phyloP scores from a whole-genome alignment of 2,888 invertebrate species.

The Pterobdella sp. region DNA sequence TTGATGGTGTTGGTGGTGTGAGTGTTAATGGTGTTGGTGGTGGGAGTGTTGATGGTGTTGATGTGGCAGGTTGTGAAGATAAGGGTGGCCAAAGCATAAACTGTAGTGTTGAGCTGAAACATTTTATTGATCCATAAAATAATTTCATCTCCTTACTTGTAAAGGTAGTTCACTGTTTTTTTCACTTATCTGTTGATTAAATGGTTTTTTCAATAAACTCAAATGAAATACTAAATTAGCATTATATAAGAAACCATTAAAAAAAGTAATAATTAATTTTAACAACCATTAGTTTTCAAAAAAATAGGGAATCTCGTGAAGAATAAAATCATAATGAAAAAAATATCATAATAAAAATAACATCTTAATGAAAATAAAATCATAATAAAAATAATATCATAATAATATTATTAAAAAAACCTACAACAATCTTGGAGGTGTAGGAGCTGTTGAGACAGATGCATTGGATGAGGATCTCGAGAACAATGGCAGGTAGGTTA shows the following conservation, averaged over 20 bases:
- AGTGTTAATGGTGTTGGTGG: background rate
- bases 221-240: too few relatives aligned
- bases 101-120: background rate
- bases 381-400: too few relatives aligned
- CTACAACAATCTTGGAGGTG: slow-evolving; percentile 65
- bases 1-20: background rate
- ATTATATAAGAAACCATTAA: too few relatives aligned
- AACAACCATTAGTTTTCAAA: too few relatives aligned
- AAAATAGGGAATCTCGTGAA: too few relatives aligned
- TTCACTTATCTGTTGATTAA: background rate
- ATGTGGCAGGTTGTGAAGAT: background rate
- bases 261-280: too few relatives aligned
- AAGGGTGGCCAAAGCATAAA: too few relatives aligned
- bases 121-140: background rate
- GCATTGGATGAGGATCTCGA: slow-evolving; percentile 72
- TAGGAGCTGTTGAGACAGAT: slow-evolving; percentile 93
- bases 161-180: background rate
- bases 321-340: too few relatives aligned
- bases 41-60: background rate
- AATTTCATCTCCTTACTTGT: background rate
- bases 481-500: slow-evolving; percentile 74
- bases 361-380: too few relatives aligned
- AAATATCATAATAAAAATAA: too few relatives aligned
- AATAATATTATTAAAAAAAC: too few relatives aligned
- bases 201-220: background rate